phyloP scores from a whole-genome alignment of 2,888 invertebrate species.

The Drosophila paranaensis region DNA sequence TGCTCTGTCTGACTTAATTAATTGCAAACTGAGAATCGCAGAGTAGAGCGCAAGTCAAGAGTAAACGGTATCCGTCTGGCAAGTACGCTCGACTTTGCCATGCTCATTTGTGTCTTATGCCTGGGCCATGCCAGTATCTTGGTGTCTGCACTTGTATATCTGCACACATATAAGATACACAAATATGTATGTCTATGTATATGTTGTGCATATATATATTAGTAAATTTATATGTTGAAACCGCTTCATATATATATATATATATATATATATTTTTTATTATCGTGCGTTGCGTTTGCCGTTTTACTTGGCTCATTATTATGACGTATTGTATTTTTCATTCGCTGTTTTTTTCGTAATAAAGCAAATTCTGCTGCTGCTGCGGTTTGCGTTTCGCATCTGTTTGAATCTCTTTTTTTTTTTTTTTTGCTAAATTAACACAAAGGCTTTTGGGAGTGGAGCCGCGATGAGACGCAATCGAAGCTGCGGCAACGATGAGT shows the following conservation, averaged over 20 bases:
- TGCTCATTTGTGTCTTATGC: conserved; percentile 13
- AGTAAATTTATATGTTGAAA: conserved; percentile 46
- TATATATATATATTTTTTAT: too few species aligned
- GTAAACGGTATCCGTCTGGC: conserved; percentile 15
- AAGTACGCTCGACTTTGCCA: conserved; percentile 1
- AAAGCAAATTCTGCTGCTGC: conserved; percentile 30
- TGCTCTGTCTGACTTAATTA: background rate
- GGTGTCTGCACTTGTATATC: conserved; percentile 49
- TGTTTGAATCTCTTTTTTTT: conserved; percentile 48
- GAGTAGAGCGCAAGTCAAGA: background rate
- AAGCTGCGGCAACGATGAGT: conserved; percentile 35
- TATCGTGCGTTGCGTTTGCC: conserved; percentile 47
- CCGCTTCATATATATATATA: conserved; percentile 37
- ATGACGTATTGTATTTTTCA: conserved; percentile 65
- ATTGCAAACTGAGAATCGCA: conserved; percentile 3
- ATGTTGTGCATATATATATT: conserved; percentile 20
- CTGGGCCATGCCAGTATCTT: conserved; percentile 38
- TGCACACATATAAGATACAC: background rate
- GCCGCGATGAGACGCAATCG: conserved; percentile 16
- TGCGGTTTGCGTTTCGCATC: conserved; percentile 56
- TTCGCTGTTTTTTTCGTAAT: conserved; percentile 4
- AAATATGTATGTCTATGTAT: background rate
- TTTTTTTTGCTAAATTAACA: conserved; percentile 60
- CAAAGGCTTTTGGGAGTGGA: conserved; percentile 51
- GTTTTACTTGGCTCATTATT: conserved; percentile 64